Conservation (phyloP, 2,797 vertebrate genomes). For the Falco novaeseelandiae region DNA sequence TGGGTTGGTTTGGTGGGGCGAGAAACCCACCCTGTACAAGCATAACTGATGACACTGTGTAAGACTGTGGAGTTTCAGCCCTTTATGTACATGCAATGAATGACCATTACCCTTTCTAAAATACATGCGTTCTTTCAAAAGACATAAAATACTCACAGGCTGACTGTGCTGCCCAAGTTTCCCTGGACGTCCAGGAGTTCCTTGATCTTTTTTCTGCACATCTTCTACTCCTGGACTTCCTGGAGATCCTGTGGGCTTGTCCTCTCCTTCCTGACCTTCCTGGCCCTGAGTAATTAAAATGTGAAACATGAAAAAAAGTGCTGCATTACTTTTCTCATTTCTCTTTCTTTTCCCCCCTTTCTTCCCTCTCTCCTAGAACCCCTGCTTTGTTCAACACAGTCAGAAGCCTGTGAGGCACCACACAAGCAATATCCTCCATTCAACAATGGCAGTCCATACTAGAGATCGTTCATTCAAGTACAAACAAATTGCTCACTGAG, state of each 20-base stretch:
- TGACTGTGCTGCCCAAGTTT: slow-evolving; percentile 70
- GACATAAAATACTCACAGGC: slow-evolving; percentile 68
- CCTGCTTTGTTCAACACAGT: neutral
- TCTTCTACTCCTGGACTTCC: slow-evolving; percentile 66
- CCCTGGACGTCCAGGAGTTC: slow-evolving; percentile 52
- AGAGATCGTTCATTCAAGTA: neutral
- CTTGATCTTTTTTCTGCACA: slow-evolving; percentile 66
- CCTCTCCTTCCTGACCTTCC: slow-evolving; percentile 71
- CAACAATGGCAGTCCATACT: neutral
- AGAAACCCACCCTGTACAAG: neutral
- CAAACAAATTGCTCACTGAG: neutral
- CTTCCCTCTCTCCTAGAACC: neutral
- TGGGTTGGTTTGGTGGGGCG: neutral
- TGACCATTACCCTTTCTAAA: neutral
- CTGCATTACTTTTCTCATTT: neutral
- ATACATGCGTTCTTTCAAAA: neutral
- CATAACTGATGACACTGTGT: neutral
- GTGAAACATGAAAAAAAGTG: neutral
- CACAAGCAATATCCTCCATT: neutral
- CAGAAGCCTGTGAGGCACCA: neutral
- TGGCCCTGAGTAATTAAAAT: slow-evolving; percentile 43
- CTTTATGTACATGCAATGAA: neutral
- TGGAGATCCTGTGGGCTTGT: slow-evolving; percentile 64
- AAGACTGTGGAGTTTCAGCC: neutral
- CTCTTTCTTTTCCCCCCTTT: fast-evolving